A percentile compares a stretch with the other conserved stretches of the same genome.
These are phyloP conservation scores for Polypedilum vanderplanki DNA, from an alignment of 1,140 invertebrate species.

Conservation along the genomic window DNA sequence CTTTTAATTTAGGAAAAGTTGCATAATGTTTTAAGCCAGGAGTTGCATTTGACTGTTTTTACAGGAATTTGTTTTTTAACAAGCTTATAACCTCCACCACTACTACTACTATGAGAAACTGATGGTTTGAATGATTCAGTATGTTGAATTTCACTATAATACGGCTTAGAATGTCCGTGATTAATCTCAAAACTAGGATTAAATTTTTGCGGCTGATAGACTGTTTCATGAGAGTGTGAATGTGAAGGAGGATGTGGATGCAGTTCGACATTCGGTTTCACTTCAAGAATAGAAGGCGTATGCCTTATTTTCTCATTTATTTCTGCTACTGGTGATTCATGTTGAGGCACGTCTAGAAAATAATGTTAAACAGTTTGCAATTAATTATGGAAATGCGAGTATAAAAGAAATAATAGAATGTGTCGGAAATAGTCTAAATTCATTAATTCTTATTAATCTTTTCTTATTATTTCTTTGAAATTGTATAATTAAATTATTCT, in stretches of 20 bases:
- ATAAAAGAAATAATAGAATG: too few relatives aligned
- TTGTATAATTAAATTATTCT: slow-evolving; percentile 32
- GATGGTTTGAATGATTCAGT: background rate
- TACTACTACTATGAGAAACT: background rate
- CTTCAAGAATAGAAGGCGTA: background rate
- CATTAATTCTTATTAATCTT: too few relatives aligned
- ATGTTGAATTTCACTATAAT: background rate
- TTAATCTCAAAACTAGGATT: background rate
- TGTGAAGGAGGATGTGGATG: background rate
- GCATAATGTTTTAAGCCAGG: slow-evolving; percentile 42
- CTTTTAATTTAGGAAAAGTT: slow-evolving; percentile 30
- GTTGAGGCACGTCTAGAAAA: background rate
- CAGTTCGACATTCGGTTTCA: slow-evolving; percentile 8
- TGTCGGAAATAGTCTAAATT: too few relatives aligned
- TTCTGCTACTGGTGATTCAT: background rate
- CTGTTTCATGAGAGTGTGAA: background rate
- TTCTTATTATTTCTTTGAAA: background rate
- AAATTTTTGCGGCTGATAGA: slow-evolving; percentile 7
- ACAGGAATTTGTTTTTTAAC: background rate
- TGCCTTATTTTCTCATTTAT: background rate
- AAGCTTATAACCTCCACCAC: background rate
- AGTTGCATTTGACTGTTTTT: slow-evolving; percentile 34
- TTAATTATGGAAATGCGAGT: too few relatives aligned
- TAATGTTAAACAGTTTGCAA: background rate
- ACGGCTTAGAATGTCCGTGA: background rate